phyloP scores from a whole-genome alignment of 1,140 invertebrate species.

The Drosophila aff. region DNA sequence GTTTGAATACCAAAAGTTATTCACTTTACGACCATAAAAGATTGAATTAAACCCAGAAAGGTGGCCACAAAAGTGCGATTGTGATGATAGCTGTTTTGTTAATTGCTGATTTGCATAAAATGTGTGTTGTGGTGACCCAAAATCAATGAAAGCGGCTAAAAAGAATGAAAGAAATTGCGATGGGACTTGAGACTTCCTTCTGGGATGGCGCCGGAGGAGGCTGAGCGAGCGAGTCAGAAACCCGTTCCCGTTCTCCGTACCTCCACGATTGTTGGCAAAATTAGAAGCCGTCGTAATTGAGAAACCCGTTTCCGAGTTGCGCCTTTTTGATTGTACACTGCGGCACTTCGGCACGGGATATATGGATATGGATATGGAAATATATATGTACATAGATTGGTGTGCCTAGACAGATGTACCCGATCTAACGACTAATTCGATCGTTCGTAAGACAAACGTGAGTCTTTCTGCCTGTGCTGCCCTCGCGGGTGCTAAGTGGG shows the following conservation, averaged over 20 bases:
- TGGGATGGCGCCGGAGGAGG: constrained; percentile 3
- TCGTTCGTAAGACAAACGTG: constrained; percentile 39
- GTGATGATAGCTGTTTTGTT: constrained; percentile 9
- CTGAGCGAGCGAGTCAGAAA: constrained; percentile 7
- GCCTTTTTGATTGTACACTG: constrained; percentile 2
- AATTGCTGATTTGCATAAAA: constrained; percentile 41
- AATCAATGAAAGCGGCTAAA: constrained; percentile 36
- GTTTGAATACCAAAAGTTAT: not conserved
- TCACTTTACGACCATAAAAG: not conserved
- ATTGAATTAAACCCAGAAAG: constrained; percentile 13
- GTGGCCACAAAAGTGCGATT: constrained; percentile 8
- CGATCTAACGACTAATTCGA: constrained; percentile 36
- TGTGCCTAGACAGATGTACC: constrained; percentile 27
- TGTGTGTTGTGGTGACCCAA: constrained; percentile 33
- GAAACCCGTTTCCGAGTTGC: constrained; percentile 29
- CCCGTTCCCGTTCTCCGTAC: constrained; percentile 15
- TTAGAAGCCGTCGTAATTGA: constrained; percentile 33
- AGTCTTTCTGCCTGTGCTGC: constrained; percentile 16
- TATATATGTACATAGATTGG: not conserved
- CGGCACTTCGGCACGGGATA: not conserved
- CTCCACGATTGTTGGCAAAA: not conserved
- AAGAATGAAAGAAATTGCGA: constrained; percentile 27
- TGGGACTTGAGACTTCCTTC: constrained; percentile 7
- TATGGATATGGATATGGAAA: not conserved
- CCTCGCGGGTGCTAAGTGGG: constrained; percentile 30